Conservation (phyloP, 2,113 vertebrate genomes). For the Trachemys scripta region DNA sequence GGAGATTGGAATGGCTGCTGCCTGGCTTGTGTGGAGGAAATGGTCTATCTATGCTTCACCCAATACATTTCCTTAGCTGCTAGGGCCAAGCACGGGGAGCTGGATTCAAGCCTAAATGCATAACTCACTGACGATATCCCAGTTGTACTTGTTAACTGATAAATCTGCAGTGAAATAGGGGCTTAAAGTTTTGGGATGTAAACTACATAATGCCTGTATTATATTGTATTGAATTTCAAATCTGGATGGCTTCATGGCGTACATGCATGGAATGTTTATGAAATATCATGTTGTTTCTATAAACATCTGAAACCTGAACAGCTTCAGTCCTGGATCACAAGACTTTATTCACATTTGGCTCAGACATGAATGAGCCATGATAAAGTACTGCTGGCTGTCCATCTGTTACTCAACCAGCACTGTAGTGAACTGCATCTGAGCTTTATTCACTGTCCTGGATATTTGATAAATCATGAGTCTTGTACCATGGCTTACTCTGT, state of each 20-base stretch:
- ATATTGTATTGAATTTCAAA: constrained; percentile 8
- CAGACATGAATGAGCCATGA: neutral
- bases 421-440: neutral
- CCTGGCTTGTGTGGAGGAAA: neutral
- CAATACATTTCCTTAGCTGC: neutral
- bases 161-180: neutral
- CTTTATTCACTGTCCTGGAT: neutral
- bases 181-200: neutral
- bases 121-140: neutral
- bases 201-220: neutral
- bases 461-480: neutral
- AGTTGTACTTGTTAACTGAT: neutral
- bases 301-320: neutral
- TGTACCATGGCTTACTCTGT: neutral
- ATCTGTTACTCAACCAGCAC: neutral
- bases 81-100: neutral
- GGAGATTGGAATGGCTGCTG: neutral
- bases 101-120: neutral
- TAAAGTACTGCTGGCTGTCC: neutral
- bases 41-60: neutral
- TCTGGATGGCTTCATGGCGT: neutral
- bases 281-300: neutral
- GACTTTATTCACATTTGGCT: neutral
- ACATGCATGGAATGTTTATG: neutral
- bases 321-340: neutral